These are phyloP conservation scores for Triplophysa tibetana DNA, from an alignment of 2,113 vertebrate species.

Conservation along the genomic window DNA sequence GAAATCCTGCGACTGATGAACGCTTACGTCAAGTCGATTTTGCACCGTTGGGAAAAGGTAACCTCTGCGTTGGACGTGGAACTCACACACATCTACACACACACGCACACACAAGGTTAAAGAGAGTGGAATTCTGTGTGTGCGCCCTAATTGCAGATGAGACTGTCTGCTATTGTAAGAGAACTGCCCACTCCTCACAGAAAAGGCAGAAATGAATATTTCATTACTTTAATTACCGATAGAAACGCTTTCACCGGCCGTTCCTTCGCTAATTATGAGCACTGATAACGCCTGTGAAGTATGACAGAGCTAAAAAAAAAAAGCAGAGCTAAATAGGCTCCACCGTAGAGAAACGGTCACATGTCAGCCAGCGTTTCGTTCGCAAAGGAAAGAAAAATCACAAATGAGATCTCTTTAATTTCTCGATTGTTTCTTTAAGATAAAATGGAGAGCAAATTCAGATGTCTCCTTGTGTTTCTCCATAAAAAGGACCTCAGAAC, in stretches of 20 bases:
- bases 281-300: slow-evolving; percentile 88
- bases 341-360: slow-evolving; percentile 8
- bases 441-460: background rate
- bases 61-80: slow-evolving; percentile 82
- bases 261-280: slow-evolving; percentile 92
- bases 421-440: background rate
- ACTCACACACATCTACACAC: slow-evolving; percentile 38
- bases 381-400: background rate
- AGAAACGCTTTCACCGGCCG: slow-evolving; percentile 83
- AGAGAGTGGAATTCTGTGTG: slow-evolving; percentile 91
- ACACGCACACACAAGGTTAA: slow-evolving; percentile 75
- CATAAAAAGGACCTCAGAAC: background rate
- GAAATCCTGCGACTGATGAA: slow-evolving; percentile 95
- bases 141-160: slow-evolving; percentile 96
- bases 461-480: background rate
- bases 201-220: slow-evolving; percentile 99
- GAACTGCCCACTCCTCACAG: slow-evolving; percentile 89
- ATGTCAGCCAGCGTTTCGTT: background rate
- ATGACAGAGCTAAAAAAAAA: background rate
- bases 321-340: background rate
- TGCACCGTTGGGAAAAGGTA: slow-evolving; percentile 98
- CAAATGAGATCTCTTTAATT: background rate
- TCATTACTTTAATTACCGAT: slow-evolving; percentile 99
- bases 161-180: slow-evolving; percentile 97
- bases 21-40: slow-evolving; percentile 99